Base-by-base conservation (phyloP, 2,797 vertebrate species). In the Crenuchus spilurus region DNA sequence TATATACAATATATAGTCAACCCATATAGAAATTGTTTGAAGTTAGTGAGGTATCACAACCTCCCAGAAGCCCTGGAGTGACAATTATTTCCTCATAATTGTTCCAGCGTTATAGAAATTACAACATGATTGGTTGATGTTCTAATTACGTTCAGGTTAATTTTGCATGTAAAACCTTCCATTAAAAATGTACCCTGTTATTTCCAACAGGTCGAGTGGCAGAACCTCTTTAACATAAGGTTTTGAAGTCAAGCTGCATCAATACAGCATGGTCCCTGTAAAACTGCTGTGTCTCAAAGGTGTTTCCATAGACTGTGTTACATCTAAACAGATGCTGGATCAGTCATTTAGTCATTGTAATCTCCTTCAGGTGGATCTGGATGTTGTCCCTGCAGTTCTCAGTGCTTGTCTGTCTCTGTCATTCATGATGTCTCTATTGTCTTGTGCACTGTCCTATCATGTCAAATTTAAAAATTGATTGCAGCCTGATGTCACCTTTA, bases 381-480 rank as follows among this genome's bases (percentile, higher is more conserved):
- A 77, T 44, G 65, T 62, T 70, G 68, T 46, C 62, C 39, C 20
- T 68, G 20, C 61, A 58, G 28, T 64, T 58, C 39, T 46, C 16
- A 35, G 51, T 31, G 28, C 49, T 30, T 78, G 75, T 74, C 72
- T 44, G n/a, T 70, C 65, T 77, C 37, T 68, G n/a, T 75, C 64
- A 65, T 80, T 80, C 63, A 69, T 39, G 33, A 60, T 31, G 42
- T 63, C 35, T 74, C 48, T 30, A 33, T 24, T 42, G 41, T 76
- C 37, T 77, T 48, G 44, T 80, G 48, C 58, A 8, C 46, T 74
- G 67, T 79, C 73, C 64, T 74, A 44, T 66, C 13, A 22, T 75
- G 75, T 82, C 72, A 78, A 61, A 72, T 64, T 49, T 0, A 35
- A 55, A 64, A 69, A 80, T 66, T 73, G 75, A 80, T 80, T 49